Base-by-base conservation (phyloP, 2,888 invertebrate species). In the Dicranocentrus wangi region DNA sequence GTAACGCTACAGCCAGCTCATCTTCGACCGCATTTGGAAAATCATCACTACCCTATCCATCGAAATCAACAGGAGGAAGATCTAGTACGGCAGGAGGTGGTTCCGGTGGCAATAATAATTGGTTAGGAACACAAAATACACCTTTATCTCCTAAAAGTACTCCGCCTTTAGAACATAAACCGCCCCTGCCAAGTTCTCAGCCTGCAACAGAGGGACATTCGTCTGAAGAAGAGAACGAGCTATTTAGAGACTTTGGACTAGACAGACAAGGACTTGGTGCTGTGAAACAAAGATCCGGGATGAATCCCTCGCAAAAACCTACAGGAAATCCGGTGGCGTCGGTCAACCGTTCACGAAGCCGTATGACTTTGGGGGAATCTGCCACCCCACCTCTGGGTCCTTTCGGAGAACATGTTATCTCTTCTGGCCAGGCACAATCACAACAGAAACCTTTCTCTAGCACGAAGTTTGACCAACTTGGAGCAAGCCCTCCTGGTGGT, bases 371-470 rank as follows among this genome's bases (percentile, higher is more conserved):
- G 13, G 66, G 25, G 15, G 60, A 27, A 17, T 2, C 51, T 15
- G 8, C 23, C 10, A 23, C 42, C 15, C 0, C 32, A 15, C 32
- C 79, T 55, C 47, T 60, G 23, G 8, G 58, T 17, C 58, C 79
- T 10, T 10, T 68, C 15, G 71, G 55, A 19, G 43, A 25, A 21
- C 23, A 28, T 32, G 27, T 15, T 53, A 66, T 47, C 61, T 2
- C 71, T 47, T n/a, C n/a, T n/a, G n/a, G n/a, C n/a, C n/a, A n/a
- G n/a, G 27, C 21, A 0, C 39, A 51, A 17, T 10, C 25, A 28
- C 72, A 69, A 27, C 28, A 61, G 0, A 28, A n/a, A n/a, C n/a
- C 55, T 2, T 78, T 82, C 47, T 79, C 71, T 1, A 55, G 79
- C 17, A 58, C 71, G 1, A 53, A 42, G 19, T 23, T 79, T 2